A percentile compares a stretch with the other conserved stretches of the same genome.
These are phyloP conservation scores for Oenanthe oenanthe DNA, from an alignment of 2,113 vertebrate species.

Conservation along the genomic window DNA sequence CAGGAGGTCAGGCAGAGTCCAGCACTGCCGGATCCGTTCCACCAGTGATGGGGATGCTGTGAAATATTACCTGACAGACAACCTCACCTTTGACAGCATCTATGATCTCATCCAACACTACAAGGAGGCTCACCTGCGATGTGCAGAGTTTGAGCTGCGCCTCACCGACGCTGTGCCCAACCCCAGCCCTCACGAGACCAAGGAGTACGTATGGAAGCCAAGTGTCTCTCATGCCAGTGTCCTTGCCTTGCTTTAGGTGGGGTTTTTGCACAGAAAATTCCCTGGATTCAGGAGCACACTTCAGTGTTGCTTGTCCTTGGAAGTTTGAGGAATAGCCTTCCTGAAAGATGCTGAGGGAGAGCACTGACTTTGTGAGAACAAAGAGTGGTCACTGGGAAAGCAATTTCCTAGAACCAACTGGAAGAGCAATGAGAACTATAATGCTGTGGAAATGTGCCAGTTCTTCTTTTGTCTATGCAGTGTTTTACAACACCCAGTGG, in stretches of 20 bases:
- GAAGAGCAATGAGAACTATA: not conserved
- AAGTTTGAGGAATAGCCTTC: not conserved
- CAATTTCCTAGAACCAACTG: not conserved
- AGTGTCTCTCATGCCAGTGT: not conserved
- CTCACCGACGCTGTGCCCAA: constrained; percentile 89
- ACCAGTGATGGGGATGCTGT: constrained; percentile 72
- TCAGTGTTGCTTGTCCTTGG: accelerated
- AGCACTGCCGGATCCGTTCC: constrained; percentile 94
- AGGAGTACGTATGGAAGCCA: constrained; percentile 79
- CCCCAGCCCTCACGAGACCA: constrained; percentile 83
- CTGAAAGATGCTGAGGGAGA: not conserved
- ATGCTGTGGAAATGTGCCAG: not conserved
- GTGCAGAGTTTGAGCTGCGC: constrained; percentile 91
- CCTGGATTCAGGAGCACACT: not conserved
- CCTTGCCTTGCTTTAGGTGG: not conserved
- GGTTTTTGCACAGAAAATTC: not conserved
- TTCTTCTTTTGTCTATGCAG: not conserved
- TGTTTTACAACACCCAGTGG: not conserved
- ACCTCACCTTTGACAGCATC: constrained; percentile 88
- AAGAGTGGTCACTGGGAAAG: not conserved
- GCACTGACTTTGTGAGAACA: not conserved
- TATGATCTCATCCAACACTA: constrained; percentile 92
- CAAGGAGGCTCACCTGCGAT: constrained; percentile 86
- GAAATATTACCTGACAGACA: constrained; percentile 89
- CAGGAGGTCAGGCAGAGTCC: constrained; percentile 91